These are phyloP conservation scores for Mungos mungo DNA, from an alignment of 2,113 vertebrate species.

Conservation along the genomic window DNA sequence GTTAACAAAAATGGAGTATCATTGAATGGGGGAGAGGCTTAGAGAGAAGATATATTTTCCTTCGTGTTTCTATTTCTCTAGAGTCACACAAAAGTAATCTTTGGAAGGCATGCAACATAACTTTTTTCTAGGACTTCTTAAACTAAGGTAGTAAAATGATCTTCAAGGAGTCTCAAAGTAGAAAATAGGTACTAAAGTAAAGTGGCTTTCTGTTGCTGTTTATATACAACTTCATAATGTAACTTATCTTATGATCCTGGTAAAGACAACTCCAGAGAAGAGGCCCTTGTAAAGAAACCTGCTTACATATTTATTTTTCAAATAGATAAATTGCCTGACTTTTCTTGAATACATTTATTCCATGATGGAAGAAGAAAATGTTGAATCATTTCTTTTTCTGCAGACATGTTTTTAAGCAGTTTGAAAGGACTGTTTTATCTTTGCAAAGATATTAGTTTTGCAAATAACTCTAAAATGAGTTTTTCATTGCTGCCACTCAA, in stretches of 20 bases:
- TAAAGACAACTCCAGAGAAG: not conserved
- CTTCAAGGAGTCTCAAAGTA: not conserved
- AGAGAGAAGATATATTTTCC: not conserved
- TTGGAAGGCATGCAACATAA: not conserved
- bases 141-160: not conserved
- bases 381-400: conserved; percentile 12
- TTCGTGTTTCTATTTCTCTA: not conserved
- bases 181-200: not conserved
- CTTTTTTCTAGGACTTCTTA: not conserved
- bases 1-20: conserved; percentile 24
- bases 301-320: not conserved
- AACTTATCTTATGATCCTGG: not conserved
- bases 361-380: not conserved
- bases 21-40: not conserved
- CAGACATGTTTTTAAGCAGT: not conserved
- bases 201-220: not conserved
- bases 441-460: conserved; percentile 8
- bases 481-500: not conserved
- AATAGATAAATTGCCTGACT: not conserved
- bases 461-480: not conserved
- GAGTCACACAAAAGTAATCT: not conserved
- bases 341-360: not conserved
- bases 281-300: not conserved
- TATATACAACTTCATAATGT: not conserved
- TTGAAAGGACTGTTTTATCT: not conserved